These are phyloP conservation scores for Scalopus aquaticus DNA, from an alignment of 2,113 vertebrate genomes.

Conservation along the genomic window DNA sequence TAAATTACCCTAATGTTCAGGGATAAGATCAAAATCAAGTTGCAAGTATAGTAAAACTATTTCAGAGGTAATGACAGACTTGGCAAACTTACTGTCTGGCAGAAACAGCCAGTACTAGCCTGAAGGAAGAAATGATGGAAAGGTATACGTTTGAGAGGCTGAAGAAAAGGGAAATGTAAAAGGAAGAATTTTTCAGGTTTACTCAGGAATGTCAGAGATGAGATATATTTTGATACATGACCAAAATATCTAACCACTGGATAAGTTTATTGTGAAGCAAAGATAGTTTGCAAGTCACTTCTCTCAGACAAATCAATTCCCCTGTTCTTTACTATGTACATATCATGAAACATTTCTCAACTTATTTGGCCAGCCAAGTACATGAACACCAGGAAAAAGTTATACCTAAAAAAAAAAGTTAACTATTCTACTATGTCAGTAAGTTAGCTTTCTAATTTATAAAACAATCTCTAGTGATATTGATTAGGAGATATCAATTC, in stretches of 20 bases:
- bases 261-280: neutral
- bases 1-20: neutral
- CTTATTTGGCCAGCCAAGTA: neutral
- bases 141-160: no score
- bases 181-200: neutral
- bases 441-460: constrained; percentile 10
- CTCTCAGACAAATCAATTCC: neutral
- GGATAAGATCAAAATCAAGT: neutral
- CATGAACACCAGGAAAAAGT: neutral
- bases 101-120: no score
- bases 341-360: constrained; percentile 9
- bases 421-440: neutral
- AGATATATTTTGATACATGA: neutral
- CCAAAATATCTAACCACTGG: neutral
- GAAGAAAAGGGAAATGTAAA: neutral
- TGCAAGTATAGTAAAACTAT: neutral
- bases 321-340: neutral
- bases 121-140: no score
- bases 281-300: neutral
- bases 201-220: neutral
- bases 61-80: neutral
- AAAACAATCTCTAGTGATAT: neutral
- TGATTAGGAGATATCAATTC: neutral
- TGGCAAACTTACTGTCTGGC: neutral
- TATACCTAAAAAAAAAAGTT: neutral